These are phyloP conservation scores for Cervus canadensis DNA, from an alignment of 2,113 vertebrate species.

Conservation along the genomic window DNA sequence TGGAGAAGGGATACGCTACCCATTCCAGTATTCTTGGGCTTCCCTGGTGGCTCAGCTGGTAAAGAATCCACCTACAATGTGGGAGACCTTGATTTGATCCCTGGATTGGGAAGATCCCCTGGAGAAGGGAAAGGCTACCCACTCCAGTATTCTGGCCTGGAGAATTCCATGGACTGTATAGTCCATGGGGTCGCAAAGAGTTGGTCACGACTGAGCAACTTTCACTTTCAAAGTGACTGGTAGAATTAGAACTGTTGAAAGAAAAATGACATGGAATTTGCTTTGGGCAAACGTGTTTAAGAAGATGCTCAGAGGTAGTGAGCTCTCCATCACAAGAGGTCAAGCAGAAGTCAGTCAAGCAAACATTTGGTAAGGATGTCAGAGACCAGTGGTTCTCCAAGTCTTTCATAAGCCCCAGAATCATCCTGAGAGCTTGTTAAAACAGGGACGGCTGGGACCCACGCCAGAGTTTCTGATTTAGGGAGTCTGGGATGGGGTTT, in stretches of 20 bases:
- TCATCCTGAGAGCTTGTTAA: not conserved
- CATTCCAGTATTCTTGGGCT: not conserved
- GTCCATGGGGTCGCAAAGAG: not conserved
- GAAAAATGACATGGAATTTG: not conserved
- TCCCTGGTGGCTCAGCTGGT: not conserved
- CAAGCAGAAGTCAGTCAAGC: not conserved
- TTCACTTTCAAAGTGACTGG: not conserved
- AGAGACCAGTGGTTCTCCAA: not conserved
- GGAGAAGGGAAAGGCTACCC: not conserved
- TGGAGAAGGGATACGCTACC: not conserved
- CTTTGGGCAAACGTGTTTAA: not conserved
- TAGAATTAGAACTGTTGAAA: not conserved
- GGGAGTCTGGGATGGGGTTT: not conserved
- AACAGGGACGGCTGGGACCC: not conserved
- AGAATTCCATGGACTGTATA: not conserved
- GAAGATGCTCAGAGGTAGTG: not conserved
- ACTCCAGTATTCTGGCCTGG: not conserved
- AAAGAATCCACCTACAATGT: not conserved
- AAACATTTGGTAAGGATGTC: not conserved
- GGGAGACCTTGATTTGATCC: not conserved
- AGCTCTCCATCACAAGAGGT: not conserved
- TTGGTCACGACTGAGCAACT: not conserved
- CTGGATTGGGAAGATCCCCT: not conserved
- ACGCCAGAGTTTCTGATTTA: not conserved
- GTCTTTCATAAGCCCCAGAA: not conserved